These are phyloP conservation scores for Macaca mulatta DNA, from an alignment of 2,113 vertebrate genomes.

Conservation along the genomic window DNA sequence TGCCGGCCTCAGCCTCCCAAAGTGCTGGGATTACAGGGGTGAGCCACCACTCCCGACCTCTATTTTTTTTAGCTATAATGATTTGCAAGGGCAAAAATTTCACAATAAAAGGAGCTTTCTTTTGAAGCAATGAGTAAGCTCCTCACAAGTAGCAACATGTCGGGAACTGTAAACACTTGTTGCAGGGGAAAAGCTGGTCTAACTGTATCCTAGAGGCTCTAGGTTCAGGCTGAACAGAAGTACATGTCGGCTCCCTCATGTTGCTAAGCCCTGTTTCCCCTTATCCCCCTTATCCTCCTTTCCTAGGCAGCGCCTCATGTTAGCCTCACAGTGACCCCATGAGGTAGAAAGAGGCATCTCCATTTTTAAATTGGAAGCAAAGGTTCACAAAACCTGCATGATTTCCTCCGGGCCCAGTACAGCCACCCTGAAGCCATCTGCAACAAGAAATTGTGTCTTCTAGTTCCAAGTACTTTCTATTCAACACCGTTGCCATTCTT, in stretches of 20 bases:
- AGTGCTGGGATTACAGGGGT: too few species aligned
- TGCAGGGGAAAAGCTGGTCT: neutral
- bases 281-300: neutral
- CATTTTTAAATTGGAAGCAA: neutral
- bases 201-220: neutral
- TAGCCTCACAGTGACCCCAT: neutral
- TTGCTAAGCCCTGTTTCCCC: neutral
- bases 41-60: too few species aligned
- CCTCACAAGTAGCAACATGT: neutral
- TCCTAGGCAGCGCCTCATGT: neutral
- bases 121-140: neutral
- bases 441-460: neutral
- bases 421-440: neutral
- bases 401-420: neutral
- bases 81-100: neutral
- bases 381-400: neutral
- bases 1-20: too few species aligned
- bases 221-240: neutral
- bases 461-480: neutral
- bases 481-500: neutral
- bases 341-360: neutral
- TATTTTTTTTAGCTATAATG: neutral
- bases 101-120: slow-evolving; percentile 9
- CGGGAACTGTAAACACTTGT: neutral
- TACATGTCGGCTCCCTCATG: neutral